phyloP scores from a whole-genome alignment of 2,888 invertebrate genomes.

The Drosophila mulleri region DNA sequence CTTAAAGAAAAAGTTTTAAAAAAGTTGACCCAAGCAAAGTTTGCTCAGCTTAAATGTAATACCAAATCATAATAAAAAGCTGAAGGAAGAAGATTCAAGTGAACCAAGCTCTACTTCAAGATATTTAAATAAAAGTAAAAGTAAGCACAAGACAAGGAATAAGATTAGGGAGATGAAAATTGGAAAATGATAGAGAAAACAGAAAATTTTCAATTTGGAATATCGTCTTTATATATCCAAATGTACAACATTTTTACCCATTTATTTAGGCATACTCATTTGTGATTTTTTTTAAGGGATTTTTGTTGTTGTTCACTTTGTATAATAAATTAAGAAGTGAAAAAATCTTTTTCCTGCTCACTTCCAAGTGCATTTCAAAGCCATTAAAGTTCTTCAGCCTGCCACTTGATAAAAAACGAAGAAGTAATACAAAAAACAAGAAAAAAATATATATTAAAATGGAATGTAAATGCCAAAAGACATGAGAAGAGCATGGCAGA shows the following conservation, averaged over 20 bases:
- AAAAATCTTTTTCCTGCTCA: constrained; percentile 54
- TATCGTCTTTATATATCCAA: constrained; percentile 1
- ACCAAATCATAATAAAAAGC: constrained; percentile 10
- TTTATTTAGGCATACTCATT: constrained; percentile 13
- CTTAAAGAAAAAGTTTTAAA: neutral
- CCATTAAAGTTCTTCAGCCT: constrained; percentile 72
- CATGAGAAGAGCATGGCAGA: constrained; percentile 63
- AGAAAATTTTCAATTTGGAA: neutral
- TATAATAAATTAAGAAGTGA: constrained; percentile 53
- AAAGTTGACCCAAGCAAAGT: constrained; percentile 10
- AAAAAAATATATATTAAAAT: constrained; percentile 37
- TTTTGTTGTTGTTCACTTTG: constrained; percentile 13
- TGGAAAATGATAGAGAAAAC: neutral
- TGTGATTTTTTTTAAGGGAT: constrained; percentile 3
- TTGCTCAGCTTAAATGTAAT: constrained; percentile 16
- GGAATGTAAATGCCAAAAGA: constrained; percentile 73
- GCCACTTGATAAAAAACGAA: constrained; percentile 57
- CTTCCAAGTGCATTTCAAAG: constrained; percentile 75
- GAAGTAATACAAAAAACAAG: neutral
- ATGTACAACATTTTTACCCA: constrained; percentile 8
- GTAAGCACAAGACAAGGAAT: neutral
- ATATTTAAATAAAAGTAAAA: neutral
- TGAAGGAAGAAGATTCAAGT: neutral
- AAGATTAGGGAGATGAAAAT: neutral
- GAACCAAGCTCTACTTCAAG: neutral